Evolutionary conservation across 2,888 invertebrate species (phyloP), one percentile per base, ranked within the genome.

Genomic region (Proisotoma minuta): DNA sequence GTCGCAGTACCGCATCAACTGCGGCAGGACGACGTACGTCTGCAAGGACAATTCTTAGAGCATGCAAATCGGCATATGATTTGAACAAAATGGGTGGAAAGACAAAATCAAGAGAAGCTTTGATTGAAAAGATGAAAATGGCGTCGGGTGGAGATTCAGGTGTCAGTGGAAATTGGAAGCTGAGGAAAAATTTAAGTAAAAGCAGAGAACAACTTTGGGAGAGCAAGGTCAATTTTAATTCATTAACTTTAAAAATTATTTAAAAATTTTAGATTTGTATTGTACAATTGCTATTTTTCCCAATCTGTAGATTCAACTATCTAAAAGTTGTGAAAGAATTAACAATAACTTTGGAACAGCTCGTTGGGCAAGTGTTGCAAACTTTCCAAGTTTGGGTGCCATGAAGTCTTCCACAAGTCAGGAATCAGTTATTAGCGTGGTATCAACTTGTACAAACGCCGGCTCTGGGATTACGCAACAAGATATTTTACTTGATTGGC

Each of bases 161-260:
- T n/a, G 43, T 43, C 43, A 60, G 62, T 22, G 58, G 60, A 3
- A 61, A 62, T n/a, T 68, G 68, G 68, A 65, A 66, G 56, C 39
- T 68, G 18, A 61, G 68, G 27, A 68, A 68, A 20, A 68, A 68
- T 61, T 53, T 73, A 40, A 72, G 71, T 43, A 73, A 73, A 64
- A 72, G 71, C 26, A 62, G 73, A 24, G 73, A 73, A 52, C 71
- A 73, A 56, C 63, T 73, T 18, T 73, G 73, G 73, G 68, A 68
- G 57, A 73, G 73, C 65, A 73, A 73, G 56, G 73, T 34, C 8
- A 34, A 34, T 48, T 28, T 1, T 5, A 27, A 12, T 57, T 57
- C 15, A 47, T 23, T 2, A 22, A 57, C 47, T 57, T n/a, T n/a
- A n/a, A n/a, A n/a, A n/a, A n/a, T n/a, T n/a, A n/a, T n/a, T n/a